Evolutionary conservation across 53 echinoderm and acorn worm genomes (phyloP).

Genomic region (Stichopus horrens): DNA sequence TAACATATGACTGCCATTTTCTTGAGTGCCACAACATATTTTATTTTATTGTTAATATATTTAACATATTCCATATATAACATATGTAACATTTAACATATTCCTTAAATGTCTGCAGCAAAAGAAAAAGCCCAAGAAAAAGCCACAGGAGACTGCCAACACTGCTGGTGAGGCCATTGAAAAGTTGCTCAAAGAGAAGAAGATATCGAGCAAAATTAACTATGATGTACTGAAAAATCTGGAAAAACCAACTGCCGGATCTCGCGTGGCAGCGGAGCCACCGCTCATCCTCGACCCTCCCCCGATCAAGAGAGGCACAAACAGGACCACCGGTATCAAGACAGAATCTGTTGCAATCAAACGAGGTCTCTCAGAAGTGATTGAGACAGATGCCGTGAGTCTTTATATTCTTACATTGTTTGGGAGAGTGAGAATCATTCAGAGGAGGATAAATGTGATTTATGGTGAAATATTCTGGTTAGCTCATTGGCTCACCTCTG

Average conservation of each 20-base stretch:
- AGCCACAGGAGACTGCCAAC: conserved; percentile 79
- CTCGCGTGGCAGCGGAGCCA: neutral
- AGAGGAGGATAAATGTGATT: neutral
- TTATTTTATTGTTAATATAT: no score
- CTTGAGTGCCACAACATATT: no score
- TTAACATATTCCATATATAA: no score
- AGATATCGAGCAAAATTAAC: conserved; percentile 96
- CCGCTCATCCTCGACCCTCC: neutral
- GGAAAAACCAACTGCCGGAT: conserved; percentile 54
- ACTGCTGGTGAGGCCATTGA: conserved; percentile 97
- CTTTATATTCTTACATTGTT: neutral
- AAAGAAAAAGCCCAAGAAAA: conserved; percentile 71
- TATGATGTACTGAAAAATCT: conserved; percentile 91
- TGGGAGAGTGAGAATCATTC: neutral
- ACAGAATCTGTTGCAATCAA: neutral
- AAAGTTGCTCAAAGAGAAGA: conserved; percentile 90
- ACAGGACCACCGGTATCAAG: neutral
- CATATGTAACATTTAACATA: no score
- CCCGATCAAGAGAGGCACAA: neutral
- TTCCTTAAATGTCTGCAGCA: conserved; percentile 15
- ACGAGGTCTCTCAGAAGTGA: neutral
- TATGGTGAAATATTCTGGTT: no score
- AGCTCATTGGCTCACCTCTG: no score
- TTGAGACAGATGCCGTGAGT: neutral
- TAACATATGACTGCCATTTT: no score